Base-by-base conservation (phyloP, 2,888 invertebrate species). In the Drymonia ruficornis region DNA sequence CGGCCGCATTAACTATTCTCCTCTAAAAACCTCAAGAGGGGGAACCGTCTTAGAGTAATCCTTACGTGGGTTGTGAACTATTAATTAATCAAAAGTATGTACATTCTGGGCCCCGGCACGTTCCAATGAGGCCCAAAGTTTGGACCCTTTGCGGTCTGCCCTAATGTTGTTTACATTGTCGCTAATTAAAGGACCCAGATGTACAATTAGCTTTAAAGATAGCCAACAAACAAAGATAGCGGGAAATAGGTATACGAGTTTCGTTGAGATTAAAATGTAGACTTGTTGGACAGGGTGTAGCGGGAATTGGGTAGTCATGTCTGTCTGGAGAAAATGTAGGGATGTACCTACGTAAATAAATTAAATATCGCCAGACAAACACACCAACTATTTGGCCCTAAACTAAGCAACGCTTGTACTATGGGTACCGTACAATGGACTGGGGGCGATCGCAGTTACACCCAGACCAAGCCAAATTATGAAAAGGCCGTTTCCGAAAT, bases 141-240 rank as follows among this genome's bases (percentile, higher is more conserved):
- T 74, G 47, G 70, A 72, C 76, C 80, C 76, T 80, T 78, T 84
- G 84, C 72, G 84, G 85, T 70, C 63, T 61, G 67, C 71, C 72
- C 74, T 84, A 83, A 86, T 86, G 82, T 81, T 86, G 82, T 84
- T 86, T 86, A 84, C 83, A 80, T 75, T 79, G 78, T 72, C 79
- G 78, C 80, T 83, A 81, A 84, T 84, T 85, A 81, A 84, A 83
- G 73, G 80, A 72, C 75, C 70, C 72, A 62, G 68, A 61, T 70
- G 76, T 71, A 65, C 69, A 72, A 79, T 80, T 80, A 81, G 69
- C 72, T 70, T 61, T 66, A 46, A 57, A 44, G 16, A 64, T 53
- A 50, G 48, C 55, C 56, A 52, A 56, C 59, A 70, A 52, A 56
- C 59, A 70, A 70, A 66, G 63, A 59, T 55, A 52, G 42, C 50